A percentile compares a stretch with the other conserved stretches of the same genome.
These are phyloP conservation scores for Acrossocheilus wenchowensis DNA, from an alignment of 2,797 vertebrate genomes.

Conservation along the genomic window DNA sequence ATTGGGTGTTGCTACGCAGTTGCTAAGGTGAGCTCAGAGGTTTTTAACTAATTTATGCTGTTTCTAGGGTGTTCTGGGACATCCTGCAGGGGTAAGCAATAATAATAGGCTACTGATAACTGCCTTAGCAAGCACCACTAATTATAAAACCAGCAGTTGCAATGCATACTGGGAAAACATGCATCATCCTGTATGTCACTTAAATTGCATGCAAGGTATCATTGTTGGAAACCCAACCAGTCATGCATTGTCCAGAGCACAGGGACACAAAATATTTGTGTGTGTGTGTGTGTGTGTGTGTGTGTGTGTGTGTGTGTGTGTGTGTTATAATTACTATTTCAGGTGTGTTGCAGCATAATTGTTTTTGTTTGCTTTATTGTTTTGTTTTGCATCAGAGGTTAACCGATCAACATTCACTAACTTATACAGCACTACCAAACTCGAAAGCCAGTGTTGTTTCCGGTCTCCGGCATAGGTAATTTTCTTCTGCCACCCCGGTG, in stretches of 20 bases:
- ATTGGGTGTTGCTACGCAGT: background rate
- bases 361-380: background rate
- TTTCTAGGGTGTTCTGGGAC: background rate
- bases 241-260: background rate
- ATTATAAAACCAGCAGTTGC: conserved; percentile 1
- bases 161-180: background rate
- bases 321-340: background rate
- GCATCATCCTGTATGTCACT: background rate
- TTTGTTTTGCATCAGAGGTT: background rate
- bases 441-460: background rate
- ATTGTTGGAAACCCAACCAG: background rate
- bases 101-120: background rate
- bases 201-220: background rate
- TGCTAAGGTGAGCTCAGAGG: background rate
- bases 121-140: background rate
- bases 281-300: too few relatives aligned
- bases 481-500: background rate
- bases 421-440: background rate
- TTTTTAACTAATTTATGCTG: background rate
- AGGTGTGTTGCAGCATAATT: background rate
- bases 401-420: background rate
- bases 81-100: background rate
- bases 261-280: background rate
- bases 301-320: background rate
- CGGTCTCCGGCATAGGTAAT: background rate